phyloP scores from a whole-genome alignment of 2,113 vertebrate genomes.

The Catharus fuscescens region DNA sequence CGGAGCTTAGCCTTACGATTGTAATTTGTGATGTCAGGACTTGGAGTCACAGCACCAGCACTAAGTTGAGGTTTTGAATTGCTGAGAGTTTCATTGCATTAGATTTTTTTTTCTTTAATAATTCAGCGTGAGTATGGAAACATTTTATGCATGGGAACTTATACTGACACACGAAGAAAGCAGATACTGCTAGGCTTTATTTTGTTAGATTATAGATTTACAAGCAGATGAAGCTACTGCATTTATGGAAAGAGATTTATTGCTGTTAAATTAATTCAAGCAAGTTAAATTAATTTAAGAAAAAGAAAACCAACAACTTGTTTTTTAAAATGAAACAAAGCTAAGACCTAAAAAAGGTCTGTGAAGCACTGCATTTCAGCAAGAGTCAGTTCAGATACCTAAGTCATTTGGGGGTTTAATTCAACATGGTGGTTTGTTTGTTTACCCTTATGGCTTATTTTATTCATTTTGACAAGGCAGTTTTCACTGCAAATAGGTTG shows the following conservation, averaged over 20 bases:
- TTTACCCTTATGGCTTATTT: constrained; percentile 15
- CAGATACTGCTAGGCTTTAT: not conserved
- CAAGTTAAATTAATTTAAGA: not conserved
- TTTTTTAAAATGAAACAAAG: not conserved
- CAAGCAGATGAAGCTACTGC: not conserved
- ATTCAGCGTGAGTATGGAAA: not conserved
- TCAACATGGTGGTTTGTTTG: not conserved
- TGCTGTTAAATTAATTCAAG: not conserved
- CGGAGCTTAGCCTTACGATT: not conserved
- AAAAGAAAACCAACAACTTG: not conserved
- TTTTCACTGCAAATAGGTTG: constrained; percentile 10
- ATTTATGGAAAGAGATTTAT: not conserved
- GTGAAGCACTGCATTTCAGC: not conserved
- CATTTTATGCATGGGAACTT: not conserved
- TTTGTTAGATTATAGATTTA: not conserved
- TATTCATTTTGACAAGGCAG: constrained; percentile 18
- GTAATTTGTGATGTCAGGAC: constrained; percentile 14
- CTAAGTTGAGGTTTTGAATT: not conserved
- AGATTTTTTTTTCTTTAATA: not conserved
- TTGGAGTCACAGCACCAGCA: not conserved
- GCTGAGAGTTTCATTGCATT: not conserved
- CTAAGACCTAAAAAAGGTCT: not conserved
- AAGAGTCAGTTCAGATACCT: not conserved
- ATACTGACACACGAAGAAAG: not conserved
- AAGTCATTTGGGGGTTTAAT: not conserved